These are phyloP conservation scores for Drosophila ambigua DNA, from an alignment of 1,140 invertebrate genomes.

Conservation along the genomic window DNA sequence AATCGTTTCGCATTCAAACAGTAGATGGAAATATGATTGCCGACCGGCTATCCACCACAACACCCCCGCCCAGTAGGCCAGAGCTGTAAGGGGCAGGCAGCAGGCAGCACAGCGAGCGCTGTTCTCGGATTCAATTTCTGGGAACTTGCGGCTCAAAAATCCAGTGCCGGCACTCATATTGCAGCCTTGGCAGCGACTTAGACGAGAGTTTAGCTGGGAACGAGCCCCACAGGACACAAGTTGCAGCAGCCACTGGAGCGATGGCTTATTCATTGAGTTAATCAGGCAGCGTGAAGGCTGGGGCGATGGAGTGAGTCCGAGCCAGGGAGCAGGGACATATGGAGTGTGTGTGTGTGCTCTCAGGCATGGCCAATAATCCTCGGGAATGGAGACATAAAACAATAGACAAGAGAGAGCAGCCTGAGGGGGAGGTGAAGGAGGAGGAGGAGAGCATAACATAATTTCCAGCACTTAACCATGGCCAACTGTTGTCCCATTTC, in stretches of 20 bases:
- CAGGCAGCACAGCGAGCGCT: too few species aligned
- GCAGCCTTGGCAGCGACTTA: too few species aligned
- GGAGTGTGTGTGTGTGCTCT: conserved; percentile 18
- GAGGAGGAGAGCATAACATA: conserved; percentile 44
- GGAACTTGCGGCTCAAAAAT: too few species aligned
- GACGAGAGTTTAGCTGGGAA: too few species aligned
- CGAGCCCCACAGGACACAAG: too few species aligned
- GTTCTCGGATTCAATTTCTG: too few species aligned
- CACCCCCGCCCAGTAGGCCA: too few species aligned
- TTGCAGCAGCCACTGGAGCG: not conserved
- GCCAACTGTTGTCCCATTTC: conserved; percentile 39
- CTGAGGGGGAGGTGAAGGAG: too few species aligned
- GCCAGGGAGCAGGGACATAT: not conserved
- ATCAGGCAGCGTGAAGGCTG: conserved; percentile 1
- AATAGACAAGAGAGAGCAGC: conserved; percentile 25
- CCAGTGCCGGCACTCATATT: too few species aligned
- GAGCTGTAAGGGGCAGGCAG: too few species aligned
- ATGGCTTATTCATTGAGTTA: conserved; percentile 42
- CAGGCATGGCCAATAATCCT: conserved; percentile 51
- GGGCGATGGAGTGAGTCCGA: not conserved
- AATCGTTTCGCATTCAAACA: conserved; percentile 30
- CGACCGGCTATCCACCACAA: too few species aligned
- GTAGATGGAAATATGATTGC: conserved; percentile 56
- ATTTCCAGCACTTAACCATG: conserved; percentile 66
- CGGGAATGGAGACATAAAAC: conserved; percentile 61